A percentile compares a stretch with the other conserved stretches of the same genome.
phyloP scores from a whole-genome alignment of 2,888 invertebrate species.

The Nephrotoma appendiculata region DNA sequence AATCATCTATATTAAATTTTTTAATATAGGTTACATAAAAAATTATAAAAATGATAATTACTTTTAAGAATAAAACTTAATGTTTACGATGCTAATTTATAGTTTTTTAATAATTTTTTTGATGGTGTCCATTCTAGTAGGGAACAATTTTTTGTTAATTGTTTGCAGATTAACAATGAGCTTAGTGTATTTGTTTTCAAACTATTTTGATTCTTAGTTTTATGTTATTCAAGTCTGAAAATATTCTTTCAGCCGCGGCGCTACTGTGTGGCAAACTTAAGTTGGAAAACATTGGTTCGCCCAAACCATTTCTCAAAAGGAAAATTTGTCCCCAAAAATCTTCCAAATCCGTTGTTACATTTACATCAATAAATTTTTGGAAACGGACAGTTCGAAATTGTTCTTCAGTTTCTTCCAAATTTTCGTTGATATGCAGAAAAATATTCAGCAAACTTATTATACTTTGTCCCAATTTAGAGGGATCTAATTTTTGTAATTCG shows the following conservation, averaged over 20 bases:
- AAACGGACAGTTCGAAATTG: not conserved
- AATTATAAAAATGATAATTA: not conserved
- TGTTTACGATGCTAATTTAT: not conserved
- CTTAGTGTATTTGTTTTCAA: not conserved
- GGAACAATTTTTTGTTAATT: not conserved
- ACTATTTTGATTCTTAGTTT: slow-evolving; percentile 7
- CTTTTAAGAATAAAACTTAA: not conserved
- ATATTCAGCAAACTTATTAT: not conserved
- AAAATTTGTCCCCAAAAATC: not conserved
- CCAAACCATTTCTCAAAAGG: not conserved
- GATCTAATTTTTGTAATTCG: no score
- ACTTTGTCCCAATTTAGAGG: no score
- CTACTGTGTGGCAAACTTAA: slow-evolving; percentile 10
- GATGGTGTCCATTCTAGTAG: not conserved
- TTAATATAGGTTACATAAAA: not conserved
- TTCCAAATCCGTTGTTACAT: not conserved
- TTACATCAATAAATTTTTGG: not conserved
- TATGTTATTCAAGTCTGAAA: slow-evolving; percentile 12
- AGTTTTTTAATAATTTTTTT: not conserved
- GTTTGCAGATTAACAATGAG: not conserved
- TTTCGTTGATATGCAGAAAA: no score
- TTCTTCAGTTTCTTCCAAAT: not conserved
- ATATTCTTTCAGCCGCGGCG: slow-evolving; percentile 11
- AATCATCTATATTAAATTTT: not conserved
- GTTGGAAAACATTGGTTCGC: not conserved